Evolutionary conservation across 2,797 vertebrate species (phyloP), one percentile per base, ranked within the genome.

Genomic region (Tadarida brasiliensis): DNA sequence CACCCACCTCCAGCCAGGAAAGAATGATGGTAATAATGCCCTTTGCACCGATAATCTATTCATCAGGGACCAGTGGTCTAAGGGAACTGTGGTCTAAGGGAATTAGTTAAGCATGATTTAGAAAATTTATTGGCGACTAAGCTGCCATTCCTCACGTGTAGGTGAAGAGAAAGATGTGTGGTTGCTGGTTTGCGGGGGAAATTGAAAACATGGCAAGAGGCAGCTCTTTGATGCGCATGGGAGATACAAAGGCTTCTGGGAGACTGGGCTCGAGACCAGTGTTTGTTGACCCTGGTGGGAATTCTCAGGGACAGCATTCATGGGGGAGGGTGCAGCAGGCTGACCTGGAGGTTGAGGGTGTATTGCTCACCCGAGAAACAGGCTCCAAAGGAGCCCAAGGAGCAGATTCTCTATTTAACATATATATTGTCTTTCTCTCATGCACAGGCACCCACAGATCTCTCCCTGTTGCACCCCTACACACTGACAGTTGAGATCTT

Each of bases 401-500:
- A 54, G 11, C 7, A 5, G 44, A 70, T 5, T 68, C 61, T 44
- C 33, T 16, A 15, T 44, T 30, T 16, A 26, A 73, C 11, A 33
- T 0, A 9, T 16, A 9, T 5, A 0, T 49, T 49, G 17, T 68
- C 63, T 74, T 44, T 33, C 11, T 73, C 33, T 80, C 33, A 20
- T 28, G 20, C 54, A n/a, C 30, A 0, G 2, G 26, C 47, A 22
- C 83, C 61, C 90, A 91, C 65, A 7, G 1, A 35, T 26, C 22
- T 85, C 73, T 92, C 67, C 33, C 71, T 0, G 35, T 11, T 1
- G 0, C 30, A 26, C 61, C n/a, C 47, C 81, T 61, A 7, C 84
- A 54, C 44, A 28, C 90, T 82, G 73, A 88, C 61, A 85, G 81
- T 59, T 92, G 67, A 87, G 76, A 68, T 51, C 71, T 73, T 51